A percentile compares a stretch with the other conserved stretches of the same genome.
phyloP scores from a whole-genome alignment of 2,797 vertebrate genomes.

The Alauda arvensis region DNA sequence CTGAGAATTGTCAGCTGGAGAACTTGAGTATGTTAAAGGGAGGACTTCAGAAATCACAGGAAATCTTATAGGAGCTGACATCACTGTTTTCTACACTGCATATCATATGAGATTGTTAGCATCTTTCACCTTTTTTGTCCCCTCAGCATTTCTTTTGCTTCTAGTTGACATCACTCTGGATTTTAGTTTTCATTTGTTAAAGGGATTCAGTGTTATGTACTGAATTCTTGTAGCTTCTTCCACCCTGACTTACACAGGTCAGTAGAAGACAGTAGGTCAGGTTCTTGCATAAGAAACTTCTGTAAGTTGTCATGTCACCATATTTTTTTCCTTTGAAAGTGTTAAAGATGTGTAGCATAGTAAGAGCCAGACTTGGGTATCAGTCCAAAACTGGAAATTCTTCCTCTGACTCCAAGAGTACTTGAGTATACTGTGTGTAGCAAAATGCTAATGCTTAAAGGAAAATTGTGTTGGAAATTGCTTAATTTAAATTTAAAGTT shows the following conservation, averaged over 20 bases:
- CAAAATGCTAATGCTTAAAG: neutral
- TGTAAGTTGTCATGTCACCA: neutral
- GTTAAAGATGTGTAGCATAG: neutral
- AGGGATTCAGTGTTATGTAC: neutral
- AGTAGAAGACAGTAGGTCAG: neutral
- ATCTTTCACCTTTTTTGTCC: neutral
- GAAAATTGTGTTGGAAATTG: neutral
- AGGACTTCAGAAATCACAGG: neutral
- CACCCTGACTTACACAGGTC: neutral
- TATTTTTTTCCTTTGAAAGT: neutral
- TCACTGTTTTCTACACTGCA: neutral
- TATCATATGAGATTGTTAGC: neutral
- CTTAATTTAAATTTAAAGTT: neutral
- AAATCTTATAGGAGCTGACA: neutral
- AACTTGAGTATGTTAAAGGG: neutral
- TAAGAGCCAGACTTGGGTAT: neutral
- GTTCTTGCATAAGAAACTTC: neutral
- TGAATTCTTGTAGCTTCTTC: neutral
- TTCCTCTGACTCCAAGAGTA: neutral
- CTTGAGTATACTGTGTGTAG: neutral
- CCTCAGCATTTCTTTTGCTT: neutral
- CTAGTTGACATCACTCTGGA: neutral
- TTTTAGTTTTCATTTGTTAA: slow-evolving; percentile 2
- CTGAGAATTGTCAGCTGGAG: neutral
- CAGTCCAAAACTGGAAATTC: neutral